A percentile compares a stretch with the other conserved stretches of the same genome.
These are phyloP conservation scores for Phthorimaea operculella DNA, from an alignment of 1,140 invertebrate genomes.

Conservation along the genomic window DNA sequence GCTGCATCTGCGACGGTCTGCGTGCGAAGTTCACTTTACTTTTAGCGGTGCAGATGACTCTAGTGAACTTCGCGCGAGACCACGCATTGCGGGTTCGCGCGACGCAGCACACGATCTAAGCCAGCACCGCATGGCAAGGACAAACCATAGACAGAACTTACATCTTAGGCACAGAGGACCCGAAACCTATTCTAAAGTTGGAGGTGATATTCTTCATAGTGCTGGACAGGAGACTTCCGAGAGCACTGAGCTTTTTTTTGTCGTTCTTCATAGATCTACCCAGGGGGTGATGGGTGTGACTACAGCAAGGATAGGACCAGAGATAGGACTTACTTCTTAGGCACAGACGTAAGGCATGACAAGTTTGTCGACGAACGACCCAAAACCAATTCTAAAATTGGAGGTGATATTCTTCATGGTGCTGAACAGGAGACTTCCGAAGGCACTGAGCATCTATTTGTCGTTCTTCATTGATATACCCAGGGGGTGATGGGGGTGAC, in stretches of 20 bases:
- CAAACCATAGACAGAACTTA: conserved; percentile 66
- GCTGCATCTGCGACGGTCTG: no score
- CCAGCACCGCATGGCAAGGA: no score
- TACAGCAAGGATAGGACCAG: no score
- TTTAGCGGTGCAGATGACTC: no score
- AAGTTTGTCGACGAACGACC: conserved; percentile 99
- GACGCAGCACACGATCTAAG: no score
- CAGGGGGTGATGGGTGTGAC: no score
- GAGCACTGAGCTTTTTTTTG: conserved; percentile 85
- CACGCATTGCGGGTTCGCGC: no score
- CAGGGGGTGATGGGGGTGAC: no score
- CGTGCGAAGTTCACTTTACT: no score
- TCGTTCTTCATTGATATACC: no score
- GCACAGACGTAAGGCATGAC: conserved; percentile 94
- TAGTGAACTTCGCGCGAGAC: no score
- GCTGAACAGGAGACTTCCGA: conserved; percentile 83
- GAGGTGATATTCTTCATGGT: conserved; percentile 90
- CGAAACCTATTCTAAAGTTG: conserved; percentile 96
- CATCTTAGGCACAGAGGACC: conserved; percentile 87
- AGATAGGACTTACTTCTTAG: conserved; percentile 44
- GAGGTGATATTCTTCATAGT: conserved; percentile 90
- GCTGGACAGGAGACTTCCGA: conserved; percentile 83
- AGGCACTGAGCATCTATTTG: conserved; percentile 86
- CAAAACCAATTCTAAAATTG: conserved; percentile 96
- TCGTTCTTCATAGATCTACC: conserved; percentile 96